A percentile compares a stretch with the other conserved stretches of the same genome.
Conservation (phyloP, 1,140 invertebrate species). For the Steinernema khuongi region DNA sequence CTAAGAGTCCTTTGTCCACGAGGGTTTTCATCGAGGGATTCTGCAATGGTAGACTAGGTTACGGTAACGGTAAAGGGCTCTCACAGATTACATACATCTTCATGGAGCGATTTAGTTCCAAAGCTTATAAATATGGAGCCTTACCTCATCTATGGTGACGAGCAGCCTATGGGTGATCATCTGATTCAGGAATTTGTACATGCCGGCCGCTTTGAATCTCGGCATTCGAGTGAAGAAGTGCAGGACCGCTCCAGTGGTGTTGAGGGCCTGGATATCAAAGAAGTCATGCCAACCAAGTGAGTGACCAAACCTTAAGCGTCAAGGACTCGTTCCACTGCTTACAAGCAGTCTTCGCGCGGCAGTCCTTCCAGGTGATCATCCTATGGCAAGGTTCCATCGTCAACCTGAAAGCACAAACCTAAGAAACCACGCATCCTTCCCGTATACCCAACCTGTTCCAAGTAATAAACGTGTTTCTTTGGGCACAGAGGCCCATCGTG, state of each 20-base stretch:
- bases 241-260: slow-evolving; percentile 67
- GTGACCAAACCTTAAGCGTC: slow-evolving; percentile 66
- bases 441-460: slow-evolving; percentile 68
- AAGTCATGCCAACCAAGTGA: slow-evolving; percentile 4
- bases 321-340: slow-evolving; percentile 78
- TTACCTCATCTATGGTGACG: slow-evolving; percentile 40
- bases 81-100: slow-evolving; percentile 21
- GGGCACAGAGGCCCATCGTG: slow-evolving; percentile 77
- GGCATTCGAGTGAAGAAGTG: slow-evolving; percentile 72
- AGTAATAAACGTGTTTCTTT: slow-evolving; percentile 78
- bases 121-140: slow-evolving; percentile 9
- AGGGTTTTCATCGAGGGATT: slow-evolving; percentile 61
- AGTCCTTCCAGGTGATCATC: slow-evolving; percentile 93
- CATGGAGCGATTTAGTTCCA: background rate
- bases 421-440: slow-evolving; percentile 8
- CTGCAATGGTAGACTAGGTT: slow-evolving; percentile 70
- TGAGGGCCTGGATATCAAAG: slow-evolving; percentile 62
- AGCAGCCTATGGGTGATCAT: slow-evolving; percentile 65
- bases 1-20: slow-evolving; percentile 66
- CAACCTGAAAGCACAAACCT: slow-evolving; percentile 60
- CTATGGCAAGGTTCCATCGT: slow-evolving; percentile 80
- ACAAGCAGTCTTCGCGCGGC: slow-evolving; percentile 73
- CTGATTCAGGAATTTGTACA: slow-evolving; percentile 70
- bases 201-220: slow-evolving; percentile 69
- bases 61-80: slow-evolving; percentile 67